Evolutionary conservation across 2,888 invertebrate species (phyloP), one percentile per base, ranked within the genome.

Genomic region (Philonicus albiceps): DNA sequence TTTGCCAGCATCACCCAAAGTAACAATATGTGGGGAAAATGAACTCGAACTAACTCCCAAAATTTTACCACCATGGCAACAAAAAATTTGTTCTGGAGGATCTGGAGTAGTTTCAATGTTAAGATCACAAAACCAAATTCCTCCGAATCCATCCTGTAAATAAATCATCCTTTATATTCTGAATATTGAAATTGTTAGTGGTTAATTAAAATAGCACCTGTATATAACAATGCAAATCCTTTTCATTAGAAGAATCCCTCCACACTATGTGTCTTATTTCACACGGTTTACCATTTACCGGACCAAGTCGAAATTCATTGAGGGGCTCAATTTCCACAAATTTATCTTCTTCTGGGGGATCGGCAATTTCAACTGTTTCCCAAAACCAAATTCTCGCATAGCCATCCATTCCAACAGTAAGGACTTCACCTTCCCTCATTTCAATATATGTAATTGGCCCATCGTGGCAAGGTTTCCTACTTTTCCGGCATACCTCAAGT

Each of bases 321-420:
- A 96, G 96, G 1, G 98, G 98, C 90, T 98, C 97, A 86, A 97
- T 94, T 92, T 97, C 96, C 31, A 97, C 95, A 87, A 95, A 95
- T 6, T 95, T 94, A 89, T 96, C 95, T 6, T 96, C 96, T 89
- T 97, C 97, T 0, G 96, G 94, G 0, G 96, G 95, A 91, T 98
- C 96, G 0, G 97, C 96, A 88, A 96, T 94, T 89, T 98, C 97
- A n/a, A 98, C 96, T 0, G 96, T 96, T 89, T 97, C 97, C 94
- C 97, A 98, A 92, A 96, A 97, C 98, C 98, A 98, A 11, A 97
- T 95, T 6, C 95, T 93, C 16, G 97, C 94, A 91, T 95, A 96
- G 0, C 97, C 97, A 90, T 97, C 97, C 90, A 95, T 94, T 0
- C 96, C 94, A 89, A 91, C 90, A 0, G 92, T 92, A 85, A 91